Conservation (phyloP, 2,888 invertebrate species). For the Apocheima hispidaria region DNA sequence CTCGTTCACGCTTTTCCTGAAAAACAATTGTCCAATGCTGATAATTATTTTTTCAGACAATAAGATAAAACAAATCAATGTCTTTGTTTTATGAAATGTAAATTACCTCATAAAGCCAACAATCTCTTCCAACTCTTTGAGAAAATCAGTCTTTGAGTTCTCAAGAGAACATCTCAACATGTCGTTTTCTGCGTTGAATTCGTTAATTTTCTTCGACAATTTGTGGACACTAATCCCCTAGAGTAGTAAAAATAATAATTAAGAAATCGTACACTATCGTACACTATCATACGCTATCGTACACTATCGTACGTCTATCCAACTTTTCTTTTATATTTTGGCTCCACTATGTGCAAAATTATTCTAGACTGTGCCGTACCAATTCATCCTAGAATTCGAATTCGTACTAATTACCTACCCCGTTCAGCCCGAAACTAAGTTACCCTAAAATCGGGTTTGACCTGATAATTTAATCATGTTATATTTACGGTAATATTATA, state of each 20-base stretch:
- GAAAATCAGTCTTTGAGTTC: conserved; percentile 64
- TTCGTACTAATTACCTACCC: no score
- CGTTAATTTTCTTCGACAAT: conserved; percentile 69
- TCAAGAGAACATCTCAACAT: conserved; percentile 64
- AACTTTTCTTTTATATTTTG: no score
- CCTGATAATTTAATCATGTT: no score
- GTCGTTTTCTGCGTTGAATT: conserved; percentile 73
- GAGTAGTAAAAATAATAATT: conserved; percentile 7
- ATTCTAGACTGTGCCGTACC: no score
- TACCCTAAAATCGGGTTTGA: no score
- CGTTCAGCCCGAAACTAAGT: no score
- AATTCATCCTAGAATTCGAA: no score
- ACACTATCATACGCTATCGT: no score
- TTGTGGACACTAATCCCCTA: conserved; percentile 61
- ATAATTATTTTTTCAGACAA: neutral
- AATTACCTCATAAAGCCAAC: conserved; percentile 65
- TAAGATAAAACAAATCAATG: neutral
- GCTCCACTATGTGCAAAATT: no score
- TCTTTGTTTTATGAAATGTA: neutral
- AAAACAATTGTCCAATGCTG: conserved; percentile 34
- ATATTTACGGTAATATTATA: no score
- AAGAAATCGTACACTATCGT: neutral
- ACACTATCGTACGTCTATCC: no score
- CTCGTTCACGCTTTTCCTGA: conserved; percentile 68
- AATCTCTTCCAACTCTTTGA: conserved; percentile 62